Evolutionary conservation across 1,140 invertebrate species (phyloP).

Genomic region (Scylla paramamosain): DNA sequence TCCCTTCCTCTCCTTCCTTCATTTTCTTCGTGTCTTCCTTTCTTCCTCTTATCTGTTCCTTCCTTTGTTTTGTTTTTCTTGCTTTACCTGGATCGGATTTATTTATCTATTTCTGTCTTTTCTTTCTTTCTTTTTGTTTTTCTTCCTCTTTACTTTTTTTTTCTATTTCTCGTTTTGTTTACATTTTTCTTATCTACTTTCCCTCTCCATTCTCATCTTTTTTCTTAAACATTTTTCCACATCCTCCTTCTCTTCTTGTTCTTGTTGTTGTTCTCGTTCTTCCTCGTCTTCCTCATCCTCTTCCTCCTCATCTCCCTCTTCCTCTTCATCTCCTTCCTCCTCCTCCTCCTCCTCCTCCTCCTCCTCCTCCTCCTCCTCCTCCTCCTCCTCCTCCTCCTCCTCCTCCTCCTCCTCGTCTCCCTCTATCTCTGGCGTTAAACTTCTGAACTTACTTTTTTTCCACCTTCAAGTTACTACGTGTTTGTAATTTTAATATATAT

Average conservation of each 20-base stretch:
- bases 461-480: too few relatives aligned
- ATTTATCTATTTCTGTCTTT: background rate
- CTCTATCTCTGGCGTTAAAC: background rate
- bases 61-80: too few relatives aligned
- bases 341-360: background rate
- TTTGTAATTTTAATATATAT: too few relatives aligned
- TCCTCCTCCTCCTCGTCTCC: background rate
- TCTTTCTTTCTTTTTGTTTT: background rate
- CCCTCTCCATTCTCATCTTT: background rate
- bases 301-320: background rate
- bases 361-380: background rate
- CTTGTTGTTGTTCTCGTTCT: background rate
- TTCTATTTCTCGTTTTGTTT: background rate
- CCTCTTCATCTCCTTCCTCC: background rate
- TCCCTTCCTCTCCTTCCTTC: too few relatives aligned
- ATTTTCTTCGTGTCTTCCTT: too few relatives aligned
- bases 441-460: too few relatives aligned
- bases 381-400: background rate
- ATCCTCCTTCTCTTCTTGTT: background rate
- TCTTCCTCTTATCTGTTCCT: too few relatives aligned
- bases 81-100: too few relatives aligned
- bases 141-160: background rate
- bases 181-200: background rate
- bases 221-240: background rate
- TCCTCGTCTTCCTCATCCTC: background rate